phyloP scores from a whole-genome alignment of 2,888 invertebrate genomes.

The Steinernema hermaphroditum region DNA sequence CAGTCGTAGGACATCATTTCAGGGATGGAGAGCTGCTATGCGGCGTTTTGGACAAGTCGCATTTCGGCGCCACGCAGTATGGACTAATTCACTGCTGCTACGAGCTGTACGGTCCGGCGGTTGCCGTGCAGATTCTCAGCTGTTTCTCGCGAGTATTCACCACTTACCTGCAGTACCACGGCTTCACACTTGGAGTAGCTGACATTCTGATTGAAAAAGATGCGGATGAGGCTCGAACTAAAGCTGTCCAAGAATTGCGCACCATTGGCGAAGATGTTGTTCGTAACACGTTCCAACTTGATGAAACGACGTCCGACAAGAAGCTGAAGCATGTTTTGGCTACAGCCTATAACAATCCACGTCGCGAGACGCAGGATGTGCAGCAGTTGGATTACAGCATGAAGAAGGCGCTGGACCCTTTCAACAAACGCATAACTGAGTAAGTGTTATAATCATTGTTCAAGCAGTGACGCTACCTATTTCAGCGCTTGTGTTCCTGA shows the following conservation, averaged over 20 bases:
- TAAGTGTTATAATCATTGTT: slow-evolving; percentile 54
- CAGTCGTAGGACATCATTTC: no score
- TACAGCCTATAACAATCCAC: slow-evolving; percentile 62
- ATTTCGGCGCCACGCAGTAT: slow-evolving; percentile 91
- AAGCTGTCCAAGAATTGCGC: slow-evolving; percentile 60
- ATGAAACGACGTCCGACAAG: slow-evolving; percentile 71
- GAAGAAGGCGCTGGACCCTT: slow-evolving; percentile 78
- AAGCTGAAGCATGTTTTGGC: slow-evolving; percentile 58
- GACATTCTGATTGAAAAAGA: slow-evolving; percentile 82
- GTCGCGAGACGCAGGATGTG: slow-evolving; percentile 69
- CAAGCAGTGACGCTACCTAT: slow-evolving; percentile 38
- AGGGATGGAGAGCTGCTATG: slow-evolving; percentile 80
- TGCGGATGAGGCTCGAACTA: slow-evolving; percentile 76
- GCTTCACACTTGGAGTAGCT: slow-evolving; percentile 90
- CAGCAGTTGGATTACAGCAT: slow-evolving; percentile 81
- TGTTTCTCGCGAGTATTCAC: slow-evolving; percentile 90
- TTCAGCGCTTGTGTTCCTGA: slow-evolving; percentile 77
- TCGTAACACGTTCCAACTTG: slow-evolving; percentile 69
- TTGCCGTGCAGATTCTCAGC: slow-evolving; percentile 81
- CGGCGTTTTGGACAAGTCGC: slow-evolving; percentile 93
- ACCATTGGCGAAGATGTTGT: slow-evolving; percentile 69
- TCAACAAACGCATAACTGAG: slow-evolving; percentile 88
- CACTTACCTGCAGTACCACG: slow-evolving; percentile 80
- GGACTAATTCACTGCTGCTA: slow-evolving; percentile 92
- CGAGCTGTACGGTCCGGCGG: slow-evolving; percentile 88